Evolutionary conservation across 2,888 invertebrate species (phyloP).

Genomic region (Caenorhabditis angaria): DNA sequence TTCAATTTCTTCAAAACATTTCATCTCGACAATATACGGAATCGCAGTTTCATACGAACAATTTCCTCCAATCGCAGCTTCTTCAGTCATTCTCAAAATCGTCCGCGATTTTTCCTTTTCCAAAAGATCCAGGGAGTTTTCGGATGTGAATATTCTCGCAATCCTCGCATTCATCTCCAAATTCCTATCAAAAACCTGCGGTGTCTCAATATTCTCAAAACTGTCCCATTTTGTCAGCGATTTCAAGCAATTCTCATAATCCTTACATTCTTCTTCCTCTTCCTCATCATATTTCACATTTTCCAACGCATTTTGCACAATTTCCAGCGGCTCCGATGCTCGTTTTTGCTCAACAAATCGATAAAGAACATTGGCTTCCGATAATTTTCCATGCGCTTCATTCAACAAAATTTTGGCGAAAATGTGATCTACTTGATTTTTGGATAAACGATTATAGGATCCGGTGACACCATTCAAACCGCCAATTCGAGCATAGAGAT

Average conservation of each 20-base stretch:
- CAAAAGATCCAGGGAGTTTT: too few relatives aligned
- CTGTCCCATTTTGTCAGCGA: slow-evolving; percentile 18
- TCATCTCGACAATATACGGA: slow-evolving; percentile 25
- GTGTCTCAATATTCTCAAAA: slow-evolving; percentile 20
- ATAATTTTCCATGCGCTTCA: slow-evolving; percentile 28
- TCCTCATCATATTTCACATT: not conserved
- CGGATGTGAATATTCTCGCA: slow-evolving; percentile 13
- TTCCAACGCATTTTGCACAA: not conserved
- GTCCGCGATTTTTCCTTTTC: not conserved
- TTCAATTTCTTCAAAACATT: slow-evolving; percentile 22
- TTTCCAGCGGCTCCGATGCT: not conserved
- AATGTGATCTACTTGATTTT: slow-evolving; percentile 33
- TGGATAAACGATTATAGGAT: slow-evolving; percentile 19
- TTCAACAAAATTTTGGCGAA: slow-evolving; percentile 27
- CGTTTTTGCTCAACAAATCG: not conserved
- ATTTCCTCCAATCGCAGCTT: slow-evolving; percentile 22
- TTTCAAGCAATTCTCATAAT: slow-evolving; percentile 16
- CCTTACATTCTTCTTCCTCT: slow-evolving; percentile 14
- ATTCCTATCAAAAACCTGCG: slow-evolving; percentile 21
- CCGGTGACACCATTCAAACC: slow-evolving; percentile 34
- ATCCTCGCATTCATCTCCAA: slow-evolving; percentile 25
- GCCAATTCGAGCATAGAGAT: slow-evolving; percentile 26
- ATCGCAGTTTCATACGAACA: slow-evolving; percentile 34
- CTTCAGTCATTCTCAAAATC: slow-evolving; percentile 13
- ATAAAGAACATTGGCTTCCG: slow-evolving; percentile 1